Base-by-base conservation (phyloP, 1,140 invertebrate genomes). In the Vollenhovia emeryi region DNA sequence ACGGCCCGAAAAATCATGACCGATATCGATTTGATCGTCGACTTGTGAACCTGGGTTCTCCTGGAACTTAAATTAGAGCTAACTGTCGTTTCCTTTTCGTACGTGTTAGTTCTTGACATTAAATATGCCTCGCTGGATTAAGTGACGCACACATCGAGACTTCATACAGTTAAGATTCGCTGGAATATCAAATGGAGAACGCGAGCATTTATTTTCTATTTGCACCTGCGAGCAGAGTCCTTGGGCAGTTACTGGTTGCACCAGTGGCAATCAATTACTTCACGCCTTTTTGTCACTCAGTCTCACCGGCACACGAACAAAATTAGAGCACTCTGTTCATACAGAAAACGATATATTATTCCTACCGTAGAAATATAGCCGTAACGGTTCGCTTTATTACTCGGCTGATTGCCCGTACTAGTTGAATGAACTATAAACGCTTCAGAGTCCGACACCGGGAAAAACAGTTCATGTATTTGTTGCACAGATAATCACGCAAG, bases 311-410 rank as follows among this genome's bases (percentile, higher is more conserved):
- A 33, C 36, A 36, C 21, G 2, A 76, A 40, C 9, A 11, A 66
- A 66, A 78, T 50, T 30, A 30, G 30, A 48, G 13, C 2, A 24
- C 5, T 76, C 6, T 43, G 8, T 60, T 45, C 36, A 5, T 43
- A 64, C 9, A 9, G n/a, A 48, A 79, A 79, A 68, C 15, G 11
- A 79, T 45, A 68, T 24, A n/a, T 24, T 27, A 71, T 68, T 79
- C 6, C 27, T 79, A n/a, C 8, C n/a, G 13, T 50, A n/a, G 27
- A 69, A 33, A 79, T 69, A 68, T 33, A 68, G 43, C 11, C 18
- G 15, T 78, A 43, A 33, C 45, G 27, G 6, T 62, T 33, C 24
- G 24, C 27, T 79, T 68, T 68, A 79, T 68, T 68, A 5, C 18
- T 62, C 15, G 27, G 27, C 27, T 50, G 18, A 79, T 30, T 40